A percentile compares a stretch with the other conserved stretches of the same genome.
These are phyloP conservation scores for Mechanitis mazaeus DNA, from an alignment of 2,888 invertebrate genomes.

Conservation along the genomic window DNA sequence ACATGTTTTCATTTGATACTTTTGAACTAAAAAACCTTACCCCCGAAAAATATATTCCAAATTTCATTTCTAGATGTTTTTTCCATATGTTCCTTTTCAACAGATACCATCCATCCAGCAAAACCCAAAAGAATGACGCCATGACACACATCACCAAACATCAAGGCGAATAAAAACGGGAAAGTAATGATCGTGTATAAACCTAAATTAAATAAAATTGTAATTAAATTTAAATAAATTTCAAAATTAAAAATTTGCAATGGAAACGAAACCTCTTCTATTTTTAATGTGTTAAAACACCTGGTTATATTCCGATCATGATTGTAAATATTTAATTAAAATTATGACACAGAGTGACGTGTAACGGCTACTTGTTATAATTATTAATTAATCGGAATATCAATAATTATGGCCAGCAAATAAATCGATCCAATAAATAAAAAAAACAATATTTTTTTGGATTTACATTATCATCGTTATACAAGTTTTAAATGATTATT, in stretches of 20 bases:
- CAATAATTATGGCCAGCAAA: too few species aligned
- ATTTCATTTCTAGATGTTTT: conserved; percentile 85
- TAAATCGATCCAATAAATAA: neutral
- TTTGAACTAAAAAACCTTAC: conserved; percentile 34
- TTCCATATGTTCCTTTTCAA: conserved; percentile 81
- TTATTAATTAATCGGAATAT: too few species aligned
- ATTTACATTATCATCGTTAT: neutral
- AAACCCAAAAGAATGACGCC: conserved; percentile 86
- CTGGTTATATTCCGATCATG: too few species aligned
- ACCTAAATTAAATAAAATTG: conserved; percentile 67
- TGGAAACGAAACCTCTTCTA: too few species aligned
- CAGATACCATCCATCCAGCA: conserved; percentile 84
- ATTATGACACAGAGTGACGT: neutral
- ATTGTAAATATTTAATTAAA: too few species aligned
- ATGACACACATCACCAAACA: conserved; percentile 97
- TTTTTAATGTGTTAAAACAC: too few species aligned
- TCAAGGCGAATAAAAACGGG: conserved; percentile 94
- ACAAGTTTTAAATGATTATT: neutral
- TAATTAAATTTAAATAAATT: neutral
- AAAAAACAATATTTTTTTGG: neutral
- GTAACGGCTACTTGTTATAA: too few species aligned
- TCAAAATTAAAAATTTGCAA: neutral
- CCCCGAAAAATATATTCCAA: conserved; percentile 96
- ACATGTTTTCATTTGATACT: neutral
- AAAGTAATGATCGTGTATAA: conserved; percentile 91